Evolutionary conservation across 2,888 invertebrate genomes (phyloP).

Genomic region (Eristalis tenax): DNA sequence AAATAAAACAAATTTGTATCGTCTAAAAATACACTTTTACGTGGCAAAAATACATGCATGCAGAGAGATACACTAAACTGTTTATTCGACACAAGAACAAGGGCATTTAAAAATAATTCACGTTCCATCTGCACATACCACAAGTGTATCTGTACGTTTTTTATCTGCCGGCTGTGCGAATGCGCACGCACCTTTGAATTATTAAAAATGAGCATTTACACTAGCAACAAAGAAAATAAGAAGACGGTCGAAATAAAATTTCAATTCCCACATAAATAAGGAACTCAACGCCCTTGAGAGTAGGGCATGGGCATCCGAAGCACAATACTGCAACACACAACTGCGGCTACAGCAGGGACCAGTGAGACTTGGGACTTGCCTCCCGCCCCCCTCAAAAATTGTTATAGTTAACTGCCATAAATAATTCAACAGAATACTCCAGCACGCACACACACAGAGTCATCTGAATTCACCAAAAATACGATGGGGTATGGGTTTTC

Average conservation of each 20-base stretch:
- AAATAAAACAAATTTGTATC: neutral
- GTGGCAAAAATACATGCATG: conserved; percentile 32
- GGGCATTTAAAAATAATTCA: conserved; percentile 60
- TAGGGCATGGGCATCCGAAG: conserved; percentile 12
- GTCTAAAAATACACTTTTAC: conserved; percentile 50
- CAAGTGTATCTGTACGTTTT: neutral
- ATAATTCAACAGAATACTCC: conserved; percentile 62
- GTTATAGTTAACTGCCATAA: conserved; percentile 63
- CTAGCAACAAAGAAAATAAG: neutral
- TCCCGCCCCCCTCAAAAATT: conserved; percentile 28
- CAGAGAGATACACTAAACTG: conserved; percentile 32
- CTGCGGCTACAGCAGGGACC: neutral
- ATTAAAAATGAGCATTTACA: conserved; percentile 26
- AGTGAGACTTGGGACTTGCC: neutral
- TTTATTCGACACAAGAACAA: conserved; percentile 51
- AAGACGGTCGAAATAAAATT: conserved; percentile 4
- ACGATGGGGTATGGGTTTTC: conserved; percentile 20
- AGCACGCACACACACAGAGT: conserved; percentile 1
- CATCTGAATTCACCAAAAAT: neutral
- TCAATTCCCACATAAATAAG: conserved; percentile 63
- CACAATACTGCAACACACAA: conserved; percentile 29
- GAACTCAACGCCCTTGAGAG: conserved; percentile 45
- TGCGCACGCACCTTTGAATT: conserved; percentile 69
- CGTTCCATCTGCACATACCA: conserved; percentile 56
- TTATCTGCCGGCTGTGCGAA: conserved; percentile 21